Evolutionary conservation across 2,113 vertebrate species (phyloP), one percentile per base, ranked within the genome.

Genomic region (Tympanuchus pallidicinctus): DNA sequence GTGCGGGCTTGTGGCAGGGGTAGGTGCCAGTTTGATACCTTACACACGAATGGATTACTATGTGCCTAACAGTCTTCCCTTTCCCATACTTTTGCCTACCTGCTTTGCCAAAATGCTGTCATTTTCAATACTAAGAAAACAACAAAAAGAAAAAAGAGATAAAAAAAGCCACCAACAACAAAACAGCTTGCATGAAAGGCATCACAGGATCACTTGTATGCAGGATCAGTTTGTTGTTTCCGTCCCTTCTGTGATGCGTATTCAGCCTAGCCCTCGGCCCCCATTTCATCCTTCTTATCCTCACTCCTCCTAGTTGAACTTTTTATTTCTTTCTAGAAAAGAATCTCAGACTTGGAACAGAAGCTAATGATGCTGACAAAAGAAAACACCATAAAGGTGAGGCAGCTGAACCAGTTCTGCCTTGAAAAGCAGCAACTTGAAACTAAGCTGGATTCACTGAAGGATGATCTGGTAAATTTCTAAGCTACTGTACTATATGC

Each of bases 381-480:
- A 60, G 93, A 97, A 69, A 97, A 99, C 95, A 99, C 98, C 3
- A 96, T 96, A 38, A 98, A 95, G 85, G 95, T 99, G 56, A 92
- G 91, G 42, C 95, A 84, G 69, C 95, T 98, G 95, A 98, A 97
- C 28, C 88, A 19, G 27, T 95, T 99, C 38, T 92, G 97, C 24
- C 69, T 69, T 2, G 97, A 99, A 96, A 98, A 97, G 88, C 98
- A 94, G 82, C 89, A 97, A 12, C 97, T 99, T 10, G 98, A 99
- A 74, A 92, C 93, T 2, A 97, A 97, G 48, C 82, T 99, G 86
- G 97, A 97, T 43, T 86, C 82, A 5, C 95, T 98, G 4, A 98
- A 98, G 78, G 97, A 88, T 54, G 97, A 97, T 63, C 96, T 96
- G 97, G 99, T 99, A 93, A 65, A 84, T 43, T 63, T 80, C 40